Evolutionary conservation across 92 coral and sea anemone genomes (phyloP), one percentile per base, ranked within the genome.

Genomic region (Desmophyllum pertusum): DNA sequence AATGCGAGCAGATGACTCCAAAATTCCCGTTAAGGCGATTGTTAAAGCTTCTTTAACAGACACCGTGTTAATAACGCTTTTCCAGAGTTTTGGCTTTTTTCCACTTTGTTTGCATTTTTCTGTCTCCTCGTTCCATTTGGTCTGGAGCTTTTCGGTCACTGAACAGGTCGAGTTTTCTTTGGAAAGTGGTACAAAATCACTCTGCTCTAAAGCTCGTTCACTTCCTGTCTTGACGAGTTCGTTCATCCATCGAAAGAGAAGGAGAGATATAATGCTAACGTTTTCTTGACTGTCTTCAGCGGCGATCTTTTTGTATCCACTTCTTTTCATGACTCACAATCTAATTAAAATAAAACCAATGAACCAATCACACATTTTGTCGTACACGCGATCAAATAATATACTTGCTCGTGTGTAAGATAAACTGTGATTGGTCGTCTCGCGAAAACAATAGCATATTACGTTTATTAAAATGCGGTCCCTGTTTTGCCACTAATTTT

Each of bases 21-120:
- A 39, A 70, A 70, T 1, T 0, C 50, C 46, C 30, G 31, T 37
- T 14, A n/a, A 70, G 15, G 10, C 11, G 31, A 70, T 70, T 27
- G 38, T 37, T 18, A 70, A 70, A 38, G 23, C 29, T 21, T 70
- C 46, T 41, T n/a, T 37, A 38, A 21, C 14, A 21, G 75, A 41
- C 50, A 70, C 75, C 13, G 21, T 70, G 18, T n/a, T 70, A 21
- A 70, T 37, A 25, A 70, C 29, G 75, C 50, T 70, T n/a, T 33
- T 70, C 75, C 75, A 70, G 50, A 70, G 50, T 19, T 70, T 70
- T 21, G 75, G 50, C 4, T 19, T 70, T 38, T 70, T 37, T 25
- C 9, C 9, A 18, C 18, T 19, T 0, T n/a, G 14, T 41, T 70
- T 23, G 14, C 75, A 36, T 6, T 19, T 37, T 70, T 25, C 50